A percentile compares a stretch with the other conserved stretches of the same genome.
These are phyloP conservation scores for Ctenopoma multispine DNA, from an alignment of 2,797 vertebrate genomes.

Conservation along the genomic window DNA sequence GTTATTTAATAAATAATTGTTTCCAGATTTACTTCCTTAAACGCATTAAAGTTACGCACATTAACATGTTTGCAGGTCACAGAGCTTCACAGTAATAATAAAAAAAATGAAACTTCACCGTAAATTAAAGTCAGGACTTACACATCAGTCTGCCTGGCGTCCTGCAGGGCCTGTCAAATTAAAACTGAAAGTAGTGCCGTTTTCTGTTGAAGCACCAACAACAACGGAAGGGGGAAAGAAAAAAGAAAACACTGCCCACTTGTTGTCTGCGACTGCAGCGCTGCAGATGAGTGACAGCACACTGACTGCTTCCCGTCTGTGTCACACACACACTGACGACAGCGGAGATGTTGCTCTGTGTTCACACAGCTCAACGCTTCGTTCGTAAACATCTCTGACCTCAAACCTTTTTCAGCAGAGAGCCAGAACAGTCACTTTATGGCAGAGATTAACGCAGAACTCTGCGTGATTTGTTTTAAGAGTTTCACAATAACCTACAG, in stretches of 20 bases:
- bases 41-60: neutral
- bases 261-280: conserved; percentile 35
- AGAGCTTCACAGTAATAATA: neutral
- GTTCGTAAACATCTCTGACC: conserved; percentile 15
- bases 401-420: neutral
- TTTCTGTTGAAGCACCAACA: neutral
- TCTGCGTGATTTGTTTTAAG: conserved; percentile 1
- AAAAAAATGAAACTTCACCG: neutral
- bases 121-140: conserved; percentile 21
- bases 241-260: conserved; percentile 35
- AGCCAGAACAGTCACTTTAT: neutral
- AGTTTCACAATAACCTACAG: conserved; percentile 22
- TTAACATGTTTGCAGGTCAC: conserved; percentile 4
- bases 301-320: conserved; percentile 63
- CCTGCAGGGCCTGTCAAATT: conserved; percentile 11
- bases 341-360: neutral
- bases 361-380: neutral
- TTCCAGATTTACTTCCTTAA: no score
- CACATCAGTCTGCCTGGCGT: conserved; percentile 20
- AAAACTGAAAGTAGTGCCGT: conserved; percentile 17
- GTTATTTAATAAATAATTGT: no score
- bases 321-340: conserved; percentile 40
- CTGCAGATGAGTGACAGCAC: conserved; percentile 54
- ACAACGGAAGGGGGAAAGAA: neutral
- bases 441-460: neutral